Evolutionary conservation across 2,113 vertebrate genomes (phyloP), one percentile per base, ranked within the genome.

Genomic region (Coryphaenoides rupestris): DNA sequence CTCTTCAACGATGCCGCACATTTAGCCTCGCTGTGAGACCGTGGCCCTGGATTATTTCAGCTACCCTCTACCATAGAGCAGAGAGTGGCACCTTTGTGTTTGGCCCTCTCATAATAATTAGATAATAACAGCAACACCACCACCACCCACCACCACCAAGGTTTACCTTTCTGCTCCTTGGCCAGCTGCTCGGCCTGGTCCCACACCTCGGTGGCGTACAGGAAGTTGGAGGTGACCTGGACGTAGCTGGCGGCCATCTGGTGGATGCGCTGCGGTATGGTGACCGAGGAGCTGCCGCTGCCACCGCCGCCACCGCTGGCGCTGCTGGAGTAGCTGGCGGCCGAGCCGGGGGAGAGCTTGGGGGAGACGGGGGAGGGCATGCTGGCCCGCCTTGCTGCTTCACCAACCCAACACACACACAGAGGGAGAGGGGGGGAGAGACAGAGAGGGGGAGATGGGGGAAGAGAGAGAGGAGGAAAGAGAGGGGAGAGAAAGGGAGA

Each of bases 161-260:
- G 33, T 49, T 68, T 74, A 98, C 97, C 97, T 92, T 93, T 97
- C 88, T 98, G 96, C 58, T 98, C 97, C 88, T 93, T 95, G 52
- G 94, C 91, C 63, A 98, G 91, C 77, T 98, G 96, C 70, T 99
- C 97, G 0, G 97, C 95, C 92, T 99, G 97, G 88, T 99, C 97
- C 97, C 97, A 99, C 74, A 98, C 96, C 87, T 99, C 97, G 1
- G 93, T 96, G 90, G 96, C 97, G 19, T 92, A 98, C 72, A 99
- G 92, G 88, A 99, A 98, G 90, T 98, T 98, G 81, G 96, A 97
- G 7, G 97, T 99, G 80, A 99, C 96, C 78, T 98, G 96, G 76
- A 98, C 97, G 2, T 99, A 98, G 88, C 94, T 98, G 90, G 97
- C 95, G 57, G 97, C 96, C 97, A 99, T 98, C 91, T 98, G 96